Evolutionary conservation across 2,113 vertebrate genomes (phyloP), one percentile per base, ranked within the genome.

Genomic region (Pterocles gutturalis): DNA sequence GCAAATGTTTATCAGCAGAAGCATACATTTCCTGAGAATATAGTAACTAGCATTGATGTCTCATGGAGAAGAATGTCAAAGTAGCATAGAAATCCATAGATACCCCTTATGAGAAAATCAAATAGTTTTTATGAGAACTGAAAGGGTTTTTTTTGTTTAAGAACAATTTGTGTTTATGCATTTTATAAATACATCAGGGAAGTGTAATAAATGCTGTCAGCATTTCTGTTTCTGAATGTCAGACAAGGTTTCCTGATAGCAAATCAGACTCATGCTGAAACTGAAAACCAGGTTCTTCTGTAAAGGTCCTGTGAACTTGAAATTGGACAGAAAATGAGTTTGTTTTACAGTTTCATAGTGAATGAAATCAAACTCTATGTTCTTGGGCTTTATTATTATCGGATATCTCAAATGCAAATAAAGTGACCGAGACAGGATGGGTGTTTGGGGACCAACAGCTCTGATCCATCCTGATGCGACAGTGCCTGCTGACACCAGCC

Each of bases 1-100:
- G 43, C 60, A 62, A 93, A 77, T 83, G 55, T 80, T 97, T 95
- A 92, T 93, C 85, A 90, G 78, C 94, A 95, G 83, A 73, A 85
- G 65, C 76, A 53, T 75, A 48, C 94, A 89, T 96, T 84, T 89
- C 67, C 83, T 89, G 87, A 83, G 80, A 66, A 66, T 87, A 72
- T 25, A 34, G 54, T 85, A 83, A 90, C 57, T 93, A 46, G 15
- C 49, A 41, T 73, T 69, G 66, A 43, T 76, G 71, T 65, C 85
- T 94, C 34, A 2, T 17, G 71, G 71, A 75, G 53, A 81, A 54
- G 55, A 83, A 71, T 53, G 83, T 90, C 69, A 64, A 58, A 85
- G 76, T 51, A 54, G 53, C 72, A 72, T 7, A 45, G 64, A 92
- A 95, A 95, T 87, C 51, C 10, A 81, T 81, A 51, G 4, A 26